phyloP scores from a whole-genome alignment of 30 jellyfish, hydroid and myxozoan species.

The Hydra vulgaris region DNA sequence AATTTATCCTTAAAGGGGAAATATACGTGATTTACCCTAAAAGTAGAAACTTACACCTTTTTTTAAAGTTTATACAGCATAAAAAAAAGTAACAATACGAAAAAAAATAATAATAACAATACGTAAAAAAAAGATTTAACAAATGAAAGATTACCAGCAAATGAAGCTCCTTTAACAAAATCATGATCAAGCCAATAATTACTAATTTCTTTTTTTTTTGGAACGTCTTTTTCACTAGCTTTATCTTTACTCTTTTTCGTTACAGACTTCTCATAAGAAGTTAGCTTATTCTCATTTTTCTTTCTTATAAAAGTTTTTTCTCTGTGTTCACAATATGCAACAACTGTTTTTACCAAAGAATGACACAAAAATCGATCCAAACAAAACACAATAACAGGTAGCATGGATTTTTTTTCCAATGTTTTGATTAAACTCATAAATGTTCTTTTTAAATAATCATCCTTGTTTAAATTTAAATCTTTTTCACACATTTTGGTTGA shows the following conservation, averaged over 20 bases:
- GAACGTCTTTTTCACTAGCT: neutral
- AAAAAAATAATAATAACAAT: too few species aligned
- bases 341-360: neutral
- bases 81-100: too few species aligned
- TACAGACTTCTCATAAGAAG: neutral
- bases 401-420: neutral
- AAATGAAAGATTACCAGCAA: neutral
- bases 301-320: neutral
- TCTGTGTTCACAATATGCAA: neutral
- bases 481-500: too few species aligned
- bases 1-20: too few species aligned
- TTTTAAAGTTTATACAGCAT: too few species aligned
- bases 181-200: neutral
- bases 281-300: neutral
- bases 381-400: conserved; percentile 23
- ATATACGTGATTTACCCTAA: too few species aligned
- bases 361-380: conserved; percentile 9
- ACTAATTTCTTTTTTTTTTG: neutral
- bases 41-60: too few species aligned
- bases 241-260: neutral
- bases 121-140: neutral
- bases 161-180: neutral
- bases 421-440: conserved; percentile 8
- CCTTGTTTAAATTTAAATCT: neutral
- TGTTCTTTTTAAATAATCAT: neutral